Evolutionary conservation across 2,113 vertebrate species (phyloP).

Genomic region (Hyaena hyaena): DNA sequence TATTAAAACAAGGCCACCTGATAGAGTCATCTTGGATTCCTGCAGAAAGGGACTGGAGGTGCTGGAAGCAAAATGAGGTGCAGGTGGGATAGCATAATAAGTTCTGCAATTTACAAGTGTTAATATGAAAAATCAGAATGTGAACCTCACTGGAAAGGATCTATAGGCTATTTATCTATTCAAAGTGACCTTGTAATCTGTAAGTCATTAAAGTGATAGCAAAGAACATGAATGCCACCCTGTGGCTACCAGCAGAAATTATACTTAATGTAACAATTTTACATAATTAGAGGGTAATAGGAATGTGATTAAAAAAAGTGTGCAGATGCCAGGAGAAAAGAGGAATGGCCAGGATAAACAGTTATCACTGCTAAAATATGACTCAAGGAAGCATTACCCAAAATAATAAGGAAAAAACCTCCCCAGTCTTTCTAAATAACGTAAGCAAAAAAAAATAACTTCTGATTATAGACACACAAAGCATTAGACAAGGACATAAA

Average conservation of each 20-base stretch:
- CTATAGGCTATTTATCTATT: constrained; percentile 78
- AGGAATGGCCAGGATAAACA: constrained; percentile 40
- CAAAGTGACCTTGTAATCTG: constrained; percentile 86
- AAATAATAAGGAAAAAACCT: not conserved
- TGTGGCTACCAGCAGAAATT: constrained; percentile 84
- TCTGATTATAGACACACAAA: constrained; percentile 18
- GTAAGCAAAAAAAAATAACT: not conserved
- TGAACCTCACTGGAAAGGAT: constrained; percentile 72
- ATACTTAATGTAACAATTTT: constrained; percentile 69
- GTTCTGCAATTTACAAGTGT: constrained; percentile 78
- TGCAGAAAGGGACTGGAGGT: constrained; percentile 64
- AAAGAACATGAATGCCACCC: constrained; percentile 87
- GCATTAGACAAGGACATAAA: not conserved
- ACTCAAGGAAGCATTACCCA: not conserved
- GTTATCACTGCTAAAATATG: constrained; percentile 5
- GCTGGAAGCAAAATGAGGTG: constrained; percentile 69
- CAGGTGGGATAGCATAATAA: constrained; percentile 73
- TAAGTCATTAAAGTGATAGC: constrained; percentile 81
- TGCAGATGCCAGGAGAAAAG: constrained; percentile 42
- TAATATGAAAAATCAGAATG: constrained; percentile 79
- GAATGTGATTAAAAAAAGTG: constrained; percentile 65
- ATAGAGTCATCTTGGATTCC: constrained; percentile 72
- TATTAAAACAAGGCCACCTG: constrained; percentile 75
- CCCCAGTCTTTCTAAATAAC: not conserved
- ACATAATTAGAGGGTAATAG: constrained; percentile 83